Evolutionary conservation across 2,888 invertebrate species (phyloP).

Genomic region (Polia nebulosa): DNA sequence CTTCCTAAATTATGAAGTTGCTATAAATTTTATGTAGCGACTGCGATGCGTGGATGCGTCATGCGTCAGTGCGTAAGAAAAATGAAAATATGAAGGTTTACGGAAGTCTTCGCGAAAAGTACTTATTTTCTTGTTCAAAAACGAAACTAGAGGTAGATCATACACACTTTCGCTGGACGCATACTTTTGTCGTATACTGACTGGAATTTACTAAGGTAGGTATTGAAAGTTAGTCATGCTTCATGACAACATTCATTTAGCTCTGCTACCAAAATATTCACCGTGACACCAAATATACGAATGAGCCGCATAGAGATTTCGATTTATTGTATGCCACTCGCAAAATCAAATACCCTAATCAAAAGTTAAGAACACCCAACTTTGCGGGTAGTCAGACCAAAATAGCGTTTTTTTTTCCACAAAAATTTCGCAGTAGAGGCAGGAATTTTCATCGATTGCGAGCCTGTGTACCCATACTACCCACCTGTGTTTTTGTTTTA

Average conservation of each 20-base stretch:
- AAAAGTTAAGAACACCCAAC: conserved; percentile 17
- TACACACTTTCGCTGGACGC: neutral
- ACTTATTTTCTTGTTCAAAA: conserved; percentile 13
- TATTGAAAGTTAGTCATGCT: neutral
- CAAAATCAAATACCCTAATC: conserved; percentile 4
- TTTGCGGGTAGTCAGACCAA: conserved; percentile 2
- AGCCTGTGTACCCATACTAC: conserved; percentile 3
- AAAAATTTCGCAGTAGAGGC: neutral
- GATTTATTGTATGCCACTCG: neutral
- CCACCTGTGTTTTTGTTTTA: conserved; percentile 42
- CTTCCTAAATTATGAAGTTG: conserved; percentile 58
- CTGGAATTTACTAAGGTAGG: neutral
- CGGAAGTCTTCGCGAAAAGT: conserved; percentile 8
- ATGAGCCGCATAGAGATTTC: neutral
- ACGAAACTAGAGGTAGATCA: neutral
- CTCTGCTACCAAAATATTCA: neutral
- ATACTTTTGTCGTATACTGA: neutral
- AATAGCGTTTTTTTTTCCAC: conserved; percentile 16
- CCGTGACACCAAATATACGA: neutral
- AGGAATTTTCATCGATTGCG: conserved; percentile 42
- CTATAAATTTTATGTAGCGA: conserved; percentile 42
- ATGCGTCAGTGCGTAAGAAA: conserved; percentile 8
- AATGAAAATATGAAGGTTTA: conserved; percentile 17
- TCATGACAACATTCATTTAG: neutral
- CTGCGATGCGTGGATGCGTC: neutral